Evolutionary conservation across 2,797 vertebrate genomes (phyloP), one percentile per base, ranked within the genome.

Genomic region (Lindbergichthys nudifrons): DNA sequence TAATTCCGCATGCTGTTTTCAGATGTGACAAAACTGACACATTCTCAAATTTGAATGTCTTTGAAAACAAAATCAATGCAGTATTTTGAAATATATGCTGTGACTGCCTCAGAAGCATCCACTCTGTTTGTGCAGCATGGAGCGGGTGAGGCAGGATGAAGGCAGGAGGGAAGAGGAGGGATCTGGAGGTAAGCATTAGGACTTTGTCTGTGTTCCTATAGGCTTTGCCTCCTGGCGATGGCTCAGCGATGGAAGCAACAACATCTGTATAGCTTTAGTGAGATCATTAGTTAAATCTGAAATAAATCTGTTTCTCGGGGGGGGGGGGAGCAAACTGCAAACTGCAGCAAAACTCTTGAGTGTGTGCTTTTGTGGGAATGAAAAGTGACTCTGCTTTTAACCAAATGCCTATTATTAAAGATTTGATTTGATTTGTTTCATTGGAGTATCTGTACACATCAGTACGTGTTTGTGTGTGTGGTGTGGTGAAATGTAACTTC

Each of bases 151-250:
- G 23, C 0, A 1, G 71, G 66, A 85, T 81, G 85, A 84, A 82
- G 75, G 65, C 8, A 12, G 78, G 65, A 66, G 56, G 64, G 15
- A 65, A 73, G 61, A 68, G 61, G 61, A 63, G 64, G 83, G 82
- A 86, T 88, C 78, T 83, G 66, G 75, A 84, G 64, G 79, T 79
- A 88, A 88, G 85, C 78, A 79, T 85, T 51, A 84, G 82, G 80
- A 85, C 78, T 88, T 73, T 84, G 73, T 82, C 84, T 88, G 79
- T 76, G 80, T 71, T 91, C 80, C 85, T 86, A 83, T 82, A 88
- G 85, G 84, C 89, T 89, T 90, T 92, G 81, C 85, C 86, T 86
- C 71, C 82, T 72, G 77, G 87, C 19, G 52, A 79, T 64, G 78
- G 76, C 83, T 89, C 73, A 65, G 63, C 32, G 13, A 81, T 30